Evolutionary conservation across 2,113 vertebrate species (phyloP).

Genomic region (Rhizomys pruinosus): DNA sequence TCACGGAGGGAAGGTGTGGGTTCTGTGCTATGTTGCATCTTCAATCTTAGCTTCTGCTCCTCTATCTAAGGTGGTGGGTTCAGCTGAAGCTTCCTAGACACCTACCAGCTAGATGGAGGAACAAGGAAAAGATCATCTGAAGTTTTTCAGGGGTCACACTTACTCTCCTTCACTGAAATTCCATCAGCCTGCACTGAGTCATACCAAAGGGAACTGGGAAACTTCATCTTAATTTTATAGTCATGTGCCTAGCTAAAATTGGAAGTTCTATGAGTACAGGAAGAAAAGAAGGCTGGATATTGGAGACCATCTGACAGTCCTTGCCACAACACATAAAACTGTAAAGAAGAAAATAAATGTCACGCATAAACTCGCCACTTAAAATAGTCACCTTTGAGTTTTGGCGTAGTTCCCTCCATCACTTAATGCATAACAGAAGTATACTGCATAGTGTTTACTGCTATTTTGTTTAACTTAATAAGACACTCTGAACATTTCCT

Average conservation of each 20-base stretch:
- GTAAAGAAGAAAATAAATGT: constrained; percentile 26
- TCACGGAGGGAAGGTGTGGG: background rate
- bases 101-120: background rate
- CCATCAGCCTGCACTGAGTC: background rate
- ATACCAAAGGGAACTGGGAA: background rate
- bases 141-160: background rate
- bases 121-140: background rate
- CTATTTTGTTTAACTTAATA: background rate
- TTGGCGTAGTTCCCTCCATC: background rate
- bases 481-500: background rate
- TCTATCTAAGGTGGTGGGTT: background rate
- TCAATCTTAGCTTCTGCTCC: background rate
- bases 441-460: background rate
- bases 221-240: background rate
- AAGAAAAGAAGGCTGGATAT: background rate
- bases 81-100: background rate
- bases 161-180: background rate
- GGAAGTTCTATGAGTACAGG: background rate
- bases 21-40: rapidly evolving
- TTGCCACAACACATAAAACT: background rate
- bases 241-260: background rate
- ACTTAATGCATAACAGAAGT: background rate
- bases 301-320: background rate
- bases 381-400: constrained; percentile 36
- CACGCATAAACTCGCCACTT: background rate